Base-by-base conservation (phyloP, 2,888 invertebrate species). In the Plebejus argus region DNA sequence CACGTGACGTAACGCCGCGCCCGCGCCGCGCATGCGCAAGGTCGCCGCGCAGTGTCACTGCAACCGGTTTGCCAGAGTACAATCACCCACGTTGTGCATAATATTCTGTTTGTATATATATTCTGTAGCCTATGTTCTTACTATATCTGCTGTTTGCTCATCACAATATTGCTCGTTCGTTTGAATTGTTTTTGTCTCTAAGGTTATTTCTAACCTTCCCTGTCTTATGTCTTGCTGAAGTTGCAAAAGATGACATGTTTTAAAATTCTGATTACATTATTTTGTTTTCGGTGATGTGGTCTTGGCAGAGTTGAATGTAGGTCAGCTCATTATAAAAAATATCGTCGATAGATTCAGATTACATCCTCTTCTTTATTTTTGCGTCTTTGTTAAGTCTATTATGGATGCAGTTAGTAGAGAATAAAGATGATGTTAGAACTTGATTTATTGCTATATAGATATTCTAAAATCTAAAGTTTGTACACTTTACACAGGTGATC, bases 1-100 rank as follows among this genome's bases (percentile, higher is more conserved):
- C 80, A 75, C 70, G 78, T 86, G 86, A 86, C 84, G 86, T 86
- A 86, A 85, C 81, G 23, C 74, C 23, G 81, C 79, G 82, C 81
- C 82, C 80, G 78, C 83, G 80, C 84, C 80, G 82, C 80, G 78
- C 84, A 20, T 23, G 81, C 83, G 82, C 86, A 86, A 86, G 86
- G 86, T 86, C 86, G 86, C 78, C 78, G 81, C 81, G 83, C 83
- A 82, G 83, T 82, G 83, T 82, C 83, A 83, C 80, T 82, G 79
- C 80, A 82, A 86, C 86, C 86, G 86, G 86, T 86, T 85, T 77
- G 70, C 70, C 76, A 53, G 66, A 78, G 79, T 72, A 81, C 78
- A 81, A 15, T 81, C 81, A 61, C 66, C 61, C 66, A 66, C 66
- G 66, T 28, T 66, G 66, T 15, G 66, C 66, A 66, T n/a, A n/a